Percentiles rank a stretch among this genome's conserved stretches.
These are phyloP conservation scores for Nesogale talazaci DNA, from an alignment of 2,113 vertebrate genomes.

Conservation along the genomic window DNA sequence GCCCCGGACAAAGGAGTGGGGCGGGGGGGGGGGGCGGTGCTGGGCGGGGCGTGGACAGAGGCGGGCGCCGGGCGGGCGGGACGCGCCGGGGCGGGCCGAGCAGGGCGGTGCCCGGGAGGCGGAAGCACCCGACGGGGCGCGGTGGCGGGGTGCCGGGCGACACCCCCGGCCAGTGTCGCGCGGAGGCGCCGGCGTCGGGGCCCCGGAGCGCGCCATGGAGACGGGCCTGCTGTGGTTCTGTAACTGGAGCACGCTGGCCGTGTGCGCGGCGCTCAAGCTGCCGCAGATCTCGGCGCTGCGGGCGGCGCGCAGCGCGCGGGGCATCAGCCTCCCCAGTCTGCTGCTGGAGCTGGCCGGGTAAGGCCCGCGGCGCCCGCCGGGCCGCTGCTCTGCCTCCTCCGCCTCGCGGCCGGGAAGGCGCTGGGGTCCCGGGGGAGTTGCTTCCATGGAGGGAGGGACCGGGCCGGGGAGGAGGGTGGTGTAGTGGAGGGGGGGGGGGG, in stretches of 20 bases:
- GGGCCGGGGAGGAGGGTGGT: not conserved
- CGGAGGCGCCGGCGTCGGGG: not conserved
- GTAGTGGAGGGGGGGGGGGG: not conserved
- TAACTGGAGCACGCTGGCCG: conserved; percentile 91
- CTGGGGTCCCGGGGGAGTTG: no score
- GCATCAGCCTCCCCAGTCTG: conserved; percentile 91
- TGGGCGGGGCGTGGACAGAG: not conserved
- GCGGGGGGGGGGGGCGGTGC: not conserved
- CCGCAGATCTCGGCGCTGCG: conserved; percentile 92
- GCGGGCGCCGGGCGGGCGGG: not conserved
- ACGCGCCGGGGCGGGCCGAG: not conserved
- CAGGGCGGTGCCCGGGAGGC: not conserved
- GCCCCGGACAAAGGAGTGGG: no score
- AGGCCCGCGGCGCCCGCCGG: conserved; percentile 22
- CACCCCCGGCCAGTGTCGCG: accelerated
- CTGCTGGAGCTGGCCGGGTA: conserved; percentile 93
- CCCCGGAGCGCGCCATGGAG: conserved; percentile 52
- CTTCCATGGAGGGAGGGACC: not conserved
- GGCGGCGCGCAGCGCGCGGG: conserved; percentile 86
- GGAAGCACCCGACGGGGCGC: not conserved
- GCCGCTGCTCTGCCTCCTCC: not conserved
- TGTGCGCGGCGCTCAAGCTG: conserved; percentile 93
- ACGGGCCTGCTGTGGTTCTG: conserved; percentile 79
- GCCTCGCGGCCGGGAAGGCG: not conserved
- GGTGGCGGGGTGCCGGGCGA: not conserved